phyloP scores from a whole-genome alignment of 2,797 vertebrate genomes.

The Acipenser oxyrinchus region DNA sequence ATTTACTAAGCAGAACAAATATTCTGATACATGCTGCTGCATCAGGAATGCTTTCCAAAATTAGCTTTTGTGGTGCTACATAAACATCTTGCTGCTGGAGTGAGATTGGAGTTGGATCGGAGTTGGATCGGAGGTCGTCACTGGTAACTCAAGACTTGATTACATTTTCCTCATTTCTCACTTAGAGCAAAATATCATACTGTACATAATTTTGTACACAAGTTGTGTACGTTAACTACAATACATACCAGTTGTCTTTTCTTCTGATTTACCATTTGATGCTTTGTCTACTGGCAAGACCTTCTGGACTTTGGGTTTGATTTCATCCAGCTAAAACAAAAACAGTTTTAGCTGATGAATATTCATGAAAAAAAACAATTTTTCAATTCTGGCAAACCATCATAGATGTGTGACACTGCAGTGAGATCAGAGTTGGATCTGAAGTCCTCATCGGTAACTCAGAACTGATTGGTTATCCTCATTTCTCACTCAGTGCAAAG shows the following conservation, averaged over 20 bases:
- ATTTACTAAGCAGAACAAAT: too few species aligned
- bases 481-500: neutral
- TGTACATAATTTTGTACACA: too few species aligned
- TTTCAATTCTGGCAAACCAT: too few species aligned
- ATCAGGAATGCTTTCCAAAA: too few species aligned
- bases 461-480: neutral
- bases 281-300: neutral
- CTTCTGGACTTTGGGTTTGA: neutral
- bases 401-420: neutral
- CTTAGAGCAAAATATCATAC: neutral
- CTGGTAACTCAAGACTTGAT: conserved; percentile 37
- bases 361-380: too few species aligned
- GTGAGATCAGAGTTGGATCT: conserved; percentile 2
- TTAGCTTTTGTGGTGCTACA: too few species aligned
- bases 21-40: too few species aligned
- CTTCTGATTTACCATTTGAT: conserved; percentile 4
- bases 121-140: conserved; percentile 71
- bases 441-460: neutral
- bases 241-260: neutral
- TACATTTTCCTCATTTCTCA: conserved; percentile 52
- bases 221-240: too few species aligned
- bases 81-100: neutral
- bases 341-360: neutral
- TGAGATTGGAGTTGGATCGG: conserved; percentile 71
- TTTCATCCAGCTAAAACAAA: conserved; percentile 10